A percentile compares a stretch with the other conserved stretches of the same genome.
Evolutionary conservation across 2,113 vertebrate species (phyloP).

Genomic region (Mustela nigripes): DNA sequence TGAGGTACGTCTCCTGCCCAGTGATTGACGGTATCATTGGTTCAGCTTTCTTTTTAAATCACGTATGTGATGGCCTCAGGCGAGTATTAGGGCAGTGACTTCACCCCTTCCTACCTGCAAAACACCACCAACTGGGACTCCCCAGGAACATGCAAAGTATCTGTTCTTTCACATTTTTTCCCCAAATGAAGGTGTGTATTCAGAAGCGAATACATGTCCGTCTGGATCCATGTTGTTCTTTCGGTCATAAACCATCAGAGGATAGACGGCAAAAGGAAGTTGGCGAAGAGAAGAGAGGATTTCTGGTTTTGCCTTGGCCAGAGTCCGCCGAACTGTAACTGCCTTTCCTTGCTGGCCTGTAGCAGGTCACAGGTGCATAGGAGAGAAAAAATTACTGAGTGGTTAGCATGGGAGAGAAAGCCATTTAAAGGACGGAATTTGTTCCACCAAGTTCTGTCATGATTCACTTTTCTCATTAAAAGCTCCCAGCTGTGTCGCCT

Average conservation of each 20-base stretch:
- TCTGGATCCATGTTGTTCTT: background rate
- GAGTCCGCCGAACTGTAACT: background rate
- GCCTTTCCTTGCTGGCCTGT: background rate
- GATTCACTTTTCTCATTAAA: background rate
- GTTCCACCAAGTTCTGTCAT: background rate
- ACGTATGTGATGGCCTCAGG: background rate
- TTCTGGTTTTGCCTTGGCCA: background rate
- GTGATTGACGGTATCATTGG: background rate
- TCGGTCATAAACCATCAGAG: background rate
- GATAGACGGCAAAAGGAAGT: background rate
- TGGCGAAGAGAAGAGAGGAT: background rate
- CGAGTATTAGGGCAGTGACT: background rate
- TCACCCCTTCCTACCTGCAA: background rate
- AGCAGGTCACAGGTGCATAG: background rate
- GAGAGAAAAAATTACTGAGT: background rate
- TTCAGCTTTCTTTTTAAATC: background rate
- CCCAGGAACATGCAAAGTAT: background rate
- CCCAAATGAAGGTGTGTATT: background rate
- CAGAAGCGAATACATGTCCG: background rate
- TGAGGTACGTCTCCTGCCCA: conserved; percentile 89
- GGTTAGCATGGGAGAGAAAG: background rate
- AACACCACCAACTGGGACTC: background rate
- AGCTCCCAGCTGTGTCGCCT: background rate
- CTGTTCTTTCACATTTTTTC: background rate
- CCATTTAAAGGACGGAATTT: background rate